Percentiles rank a stretch among this genome's conserved stretches.
Evolutionary conservation across 1,140 invertebrate species (phyloP).

Genomic region (Halyomorpha halys): DNA sequence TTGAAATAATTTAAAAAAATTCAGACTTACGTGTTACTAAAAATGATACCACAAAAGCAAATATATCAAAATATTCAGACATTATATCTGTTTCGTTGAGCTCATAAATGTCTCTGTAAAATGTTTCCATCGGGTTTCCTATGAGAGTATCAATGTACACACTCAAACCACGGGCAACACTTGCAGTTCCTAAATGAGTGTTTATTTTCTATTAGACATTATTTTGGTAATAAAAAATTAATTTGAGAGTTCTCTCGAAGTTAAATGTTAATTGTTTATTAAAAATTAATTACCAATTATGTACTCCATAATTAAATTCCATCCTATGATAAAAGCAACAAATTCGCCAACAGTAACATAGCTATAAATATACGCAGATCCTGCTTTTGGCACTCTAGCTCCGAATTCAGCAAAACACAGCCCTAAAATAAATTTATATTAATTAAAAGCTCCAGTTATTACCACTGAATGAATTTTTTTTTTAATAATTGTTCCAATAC

Average conservation of each 20-base stretch:
- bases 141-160: slow-evolving; percentile 77
- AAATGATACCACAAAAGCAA: slow-evolving; percentile 30
- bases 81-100: slow-evolving; percentile 52
- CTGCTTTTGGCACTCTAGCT: slow-evolving; percentile 71
- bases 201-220: too few relatives aligned
- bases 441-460: too few relatives aligned
- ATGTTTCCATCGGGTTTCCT: slow-evolving; percentile 57
- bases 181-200: slow-evolving; percentile 56
- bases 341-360: slow-evolving; percentile 80
- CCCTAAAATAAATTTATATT: slow-evolving; percentile 37
- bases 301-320: slow-evolving; percentile 86
- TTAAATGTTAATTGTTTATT: too few relatives aligned
- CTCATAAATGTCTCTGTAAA: slow-evolving; percentile 54
- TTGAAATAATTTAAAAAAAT: background rate
- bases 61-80: slow-evolving; percentile 32
- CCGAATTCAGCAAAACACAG: slow-evolving; percentile 82
- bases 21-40: slow-evolving; percentile 27
- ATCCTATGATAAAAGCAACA: slow-evolving; percentile 67
- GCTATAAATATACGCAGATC: slow-evolving; percentile 79
- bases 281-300: slow-evolving; percentile 56
- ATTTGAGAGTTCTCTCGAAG: too few relatives aligned
- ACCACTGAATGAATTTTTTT: too few relatives aligned
- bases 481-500: too few relatives aligned
- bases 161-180: slow-evolving; percentile 83
- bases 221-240: too few relatives aligned